Base-by-base conservation (phyloP, 2,888 invertebrate genomes). In the Gymnoscelis rufifasciata region DNA sequence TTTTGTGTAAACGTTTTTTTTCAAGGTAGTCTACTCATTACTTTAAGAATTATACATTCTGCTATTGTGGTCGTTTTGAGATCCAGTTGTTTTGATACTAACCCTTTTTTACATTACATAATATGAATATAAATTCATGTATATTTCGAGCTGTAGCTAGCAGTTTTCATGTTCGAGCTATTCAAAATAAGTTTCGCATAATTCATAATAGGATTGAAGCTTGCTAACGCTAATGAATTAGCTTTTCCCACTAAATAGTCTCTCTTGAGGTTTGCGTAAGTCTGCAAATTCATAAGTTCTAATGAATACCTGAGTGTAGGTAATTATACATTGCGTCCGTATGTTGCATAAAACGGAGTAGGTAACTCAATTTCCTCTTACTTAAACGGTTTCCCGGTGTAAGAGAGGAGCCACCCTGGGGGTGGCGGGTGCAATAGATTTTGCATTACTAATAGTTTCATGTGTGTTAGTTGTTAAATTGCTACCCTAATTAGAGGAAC, bases 331-430 rank as follows among this genome's bases (percentile, higher is more conserved):
- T 63, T 62, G 53, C 59, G 38, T 45, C 51, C 49, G 51, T 54
- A 56, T 54, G 56, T 52, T 57, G 59, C 60, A 64, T 58, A 61
- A 60, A 62, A 38, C 39, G 29, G 52, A n/a, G 59, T n/a, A 60
- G 59, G 58, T 60, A 71, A 74, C 68, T 74, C 69, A 74, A 77
- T 77, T 78, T 78, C 76, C 77, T 65, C 58, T 61, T 62, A 73
- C 71, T 73, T 62, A 67, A 72, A 68, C 62, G 62, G 63, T 71
- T 71, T 68, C 64, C 70, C 62, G 59, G 62, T 57, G 54, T 50
- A 38, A 43, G 38, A 10, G 35, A 10, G 15, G 11, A 10, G 11
- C 1, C 7, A n/a, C 14, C 8, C 26, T 7, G 42, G 41, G 10
- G 44, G 49, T 49, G 42, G 38, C 19, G 48, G 45, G 60, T 59